phyloP scores from a whole-genome alignment of 2,888 invertebrate species.

The Lepidocyrtoides sp. region DNA sequence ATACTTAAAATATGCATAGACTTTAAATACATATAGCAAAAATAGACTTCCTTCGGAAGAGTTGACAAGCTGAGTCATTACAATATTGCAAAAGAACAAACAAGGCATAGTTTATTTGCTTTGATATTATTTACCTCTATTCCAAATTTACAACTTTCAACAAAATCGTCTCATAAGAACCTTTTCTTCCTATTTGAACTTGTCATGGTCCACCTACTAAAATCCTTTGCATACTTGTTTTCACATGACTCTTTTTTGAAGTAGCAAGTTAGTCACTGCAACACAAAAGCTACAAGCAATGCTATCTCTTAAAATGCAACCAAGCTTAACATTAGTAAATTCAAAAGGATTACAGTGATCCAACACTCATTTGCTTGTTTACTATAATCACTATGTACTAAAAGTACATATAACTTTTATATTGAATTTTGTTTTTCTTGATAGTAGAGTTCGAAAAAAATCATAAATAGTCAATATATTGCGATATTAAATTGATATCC shows the following conservation, averaged over 20 bases:
- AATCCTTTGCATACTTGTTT: background rate
- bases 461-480: too few relatives aligned
- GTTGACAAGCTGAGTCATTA: background rate
- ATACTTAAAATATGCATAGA: background rate
- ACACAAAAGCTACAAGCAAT: background rate
- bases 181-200: background rate
- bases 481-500: too few relatives aligned
- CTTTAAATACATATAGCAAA: background rate
- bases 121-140: too few relatives aligned
- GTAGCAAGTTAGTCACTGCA: too few relatives aligned
- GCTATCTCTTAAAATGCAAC: conserved; percentile 11
- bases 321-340: conserved; percentile 15
- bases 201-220: conserved; percentile 42
- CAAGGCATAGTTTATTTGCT: too few relatives aligned
- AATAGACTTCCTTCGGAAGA: background rate
- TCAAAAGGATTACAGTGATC: too few relatives aligned
- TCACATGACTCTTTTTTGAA: conserved; percentile 6
- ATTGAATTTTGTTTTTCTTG: too few relatives aligned
- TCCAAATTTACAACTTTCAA: background rate
- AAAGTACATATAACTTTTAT: too few relatives aligned
- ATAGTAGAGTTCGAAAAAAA: too few relatives aligned
- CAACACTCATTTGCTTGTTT: too few relatives aligned
- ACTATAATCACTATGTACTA: too few relatives aligned
- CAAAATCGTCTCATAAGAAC: conserved; percentile 14
- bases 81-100: too few relatives aligned